Percentiles rank a stretch among this genome's conserved stretches.
Conservation (phyloP, 2,888 invertebrate genomes). For the Acrobasis suavella region DNA sequence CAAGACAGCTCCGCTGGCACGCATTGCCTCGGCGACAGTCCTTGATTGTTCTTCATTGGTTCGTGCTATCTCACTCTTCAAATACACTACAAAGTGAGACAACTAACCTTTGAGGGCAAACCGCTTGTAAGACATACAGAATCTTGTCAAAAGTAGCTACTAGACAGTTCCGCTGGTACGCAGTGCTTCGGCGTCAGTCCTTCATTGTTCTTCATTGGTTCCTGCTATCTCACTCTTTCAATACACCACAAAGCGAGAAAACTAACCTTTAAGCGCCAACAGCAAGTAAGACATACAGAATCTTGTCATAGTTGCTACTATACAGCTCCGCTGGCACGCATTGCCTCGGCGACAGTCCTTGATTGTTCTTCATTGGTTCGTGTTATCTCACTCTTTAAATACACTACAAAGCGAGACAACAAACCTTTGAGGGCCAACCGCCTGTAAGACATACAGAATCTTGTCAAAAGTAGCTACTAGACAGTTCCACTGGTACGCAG, state of each 20-base stretch:
- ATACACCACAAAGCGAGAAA: too few species aligned
- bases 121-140: slow-evolving; percentile 91
- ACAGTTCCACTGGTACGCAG: slow-evolving; percentile 82
- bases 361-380: too few species aligned
- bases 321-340: slow-evolving; percentile 83
- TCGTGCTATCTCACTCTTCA: too few species aligned
- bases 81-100: too few species aligned
- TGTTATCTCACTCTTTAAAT: too few species aligned
- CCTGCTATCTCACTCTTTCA: too few species aligned
- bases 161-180: slow-evolving; percentile 81
- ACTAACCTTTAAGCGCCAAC: slow-evolving; percentile 90
- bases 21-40: slow-evolving; percentile 86
- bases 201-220: slow-evolving; percentile 49
- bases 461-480: slow-evolving; percentile 80
- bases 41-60: too few species aligned
- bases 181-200: slow-evolving; percentile 89
- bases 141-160: slow-evolving; percentile 84
- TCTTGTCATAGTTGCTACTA: slow-evolving; percentile 81
- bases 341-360: slow-evolving; percentile 86
- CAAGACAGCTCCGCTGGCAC: slow-evolving; percentile 81
- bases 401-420: too few species aligned
- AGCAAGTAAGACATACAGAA: slow-evolving; percentile 91
- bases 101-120: slow-evolving; percentile 81
- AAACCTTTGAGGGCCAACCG: slow-evolving; percentile 85
- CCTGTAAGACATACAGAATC: slow-evolving; percentile 91